Evolutionary conservation across 2,113 vertebrate species (phyloP).

Genomic region (Ceyx margarethae): DNA sequence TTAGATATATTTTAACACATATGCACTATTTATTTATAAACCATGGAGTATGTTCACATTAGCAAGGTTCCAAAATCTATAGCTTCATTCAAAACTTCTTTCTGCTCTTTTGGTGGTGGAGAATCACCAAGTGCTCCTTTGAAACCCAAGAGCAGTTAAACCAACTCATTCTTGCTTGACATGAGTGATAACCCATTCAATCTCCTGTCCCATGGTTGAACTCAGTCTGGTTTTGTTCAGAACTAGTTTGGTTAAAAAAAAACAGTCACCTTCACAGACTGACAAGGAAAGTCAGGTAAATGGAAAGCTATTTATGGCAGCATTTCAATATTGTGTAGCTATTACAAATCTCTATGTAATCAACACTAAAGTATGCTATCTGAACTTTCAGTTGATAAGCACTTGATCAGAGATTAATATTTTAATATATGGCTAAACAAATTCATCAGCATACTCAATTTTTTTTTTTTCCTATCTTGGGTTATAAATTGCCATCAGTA

Average conservation of each 20-base stretch:
- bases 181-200: slow-evolving; percentile 38
- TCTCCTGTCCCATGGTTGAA: slow-evolving; percentile 44
- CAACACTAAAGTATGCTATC: neutral
- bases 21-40: neutral
- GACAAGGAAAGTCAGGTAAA: slow-evolving; percentile 44
- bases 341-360: slow-evolving; percentile 21
- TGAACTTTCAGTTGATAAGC: neutral
- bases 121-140: slow-evolving; percentile 14
- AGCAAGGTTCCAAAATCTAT: neutral
- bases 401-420: slow-evolving; percentile 10
- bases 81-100: neutral
- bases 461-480: neutral
- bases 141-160: slow-evolving; percentile 53
- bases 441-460: neutral
- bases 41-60: neutral
- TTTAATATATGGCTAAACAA: neutral
- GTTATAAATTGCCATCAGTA: slow-evolving; percentile 14
- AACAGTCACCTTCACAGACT: slow-evolving; percentile 53
- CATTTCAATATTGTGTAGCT: neutral
- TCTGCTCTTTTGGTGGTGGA: slow-evolving; percentile 43
- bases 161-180: slow-evolving; percentile 24
- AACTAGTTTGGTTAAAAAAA: slow-evolving; percentile 15
- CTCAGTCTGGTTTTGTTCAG: slow-evolving; percentile 55
- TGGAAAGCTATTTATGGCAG: slow-evolving; percentile 28
- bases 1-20: neutral